Conservation (phyloP, 2,888 invertebrate species). For the Synergus itoensis region DNA sequence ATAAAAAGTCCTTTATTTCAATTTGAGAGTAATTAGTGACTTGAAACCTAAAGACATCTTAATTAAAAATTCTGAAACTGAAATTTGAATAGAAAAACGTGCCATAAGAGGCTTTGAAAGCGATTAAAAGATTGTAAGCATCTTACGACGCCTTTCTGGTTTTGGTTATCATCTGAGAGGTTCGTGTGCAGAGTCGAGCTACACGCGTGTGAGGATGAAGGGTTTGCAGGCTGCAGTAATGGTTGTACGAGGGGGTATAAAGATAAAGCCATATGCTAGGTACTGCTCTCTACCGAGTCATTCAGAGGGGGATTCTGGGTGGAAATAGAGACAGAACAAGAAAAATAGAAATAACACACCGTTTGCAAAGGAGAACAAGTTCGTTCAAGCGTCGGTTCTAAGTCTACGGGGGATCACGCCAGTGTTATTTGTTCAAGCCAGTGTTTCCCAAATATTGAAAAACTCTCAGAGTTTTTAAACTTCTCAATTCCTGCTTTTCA, state of each 20-base stretch:
- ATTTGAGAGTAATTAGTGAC: background rate
- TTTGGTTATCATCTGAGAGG: conserved; percentile 25
- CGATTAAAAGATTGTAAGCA: conserved; percentile 12
- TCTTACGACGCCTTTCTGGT: conserved; percentile 1
- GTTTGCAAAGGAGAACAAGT: conserved; percentile 36
- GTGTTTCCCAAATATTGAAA: conserved; percentile 27
- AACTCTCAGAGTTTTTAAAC: background rate
- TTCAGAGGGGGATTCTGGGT: conserved; percentile 34
- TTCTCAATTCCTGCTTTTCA: background rate
- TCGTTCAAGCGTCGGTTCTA: conserved; percentile 36
- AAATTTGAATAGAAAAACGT: background rate
- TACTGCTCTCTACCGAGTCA: conserved; percentile 39
- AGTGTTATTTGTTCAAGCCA: conserved; percentile 26
- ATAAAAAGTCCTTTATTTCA: background rate
- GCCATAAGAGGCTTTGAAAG: background rate
- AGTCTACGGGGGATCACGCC: conserved; percentile 34
- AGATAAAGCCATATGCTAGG: conserved; percentile 33
- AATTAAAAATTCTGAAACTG: background rate
- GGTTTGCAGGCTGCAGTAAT: conserved; percentile 39
- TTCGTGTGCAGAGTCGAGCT: conserved; percentile 32
- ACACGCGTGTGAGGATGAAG: conserved; percentile 26
- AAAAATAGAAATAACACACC: conserved; percentile 35
- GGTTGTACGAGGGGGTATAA: conserved; percentile 31
- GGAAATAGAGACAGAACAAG: conserved; percentile 19
- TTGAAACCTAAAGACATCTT: background rate